Base-by-base conservation (phyloP, 2,113 vertebrate species). In the Calyptommatus sinebrachiatus region DNA sequence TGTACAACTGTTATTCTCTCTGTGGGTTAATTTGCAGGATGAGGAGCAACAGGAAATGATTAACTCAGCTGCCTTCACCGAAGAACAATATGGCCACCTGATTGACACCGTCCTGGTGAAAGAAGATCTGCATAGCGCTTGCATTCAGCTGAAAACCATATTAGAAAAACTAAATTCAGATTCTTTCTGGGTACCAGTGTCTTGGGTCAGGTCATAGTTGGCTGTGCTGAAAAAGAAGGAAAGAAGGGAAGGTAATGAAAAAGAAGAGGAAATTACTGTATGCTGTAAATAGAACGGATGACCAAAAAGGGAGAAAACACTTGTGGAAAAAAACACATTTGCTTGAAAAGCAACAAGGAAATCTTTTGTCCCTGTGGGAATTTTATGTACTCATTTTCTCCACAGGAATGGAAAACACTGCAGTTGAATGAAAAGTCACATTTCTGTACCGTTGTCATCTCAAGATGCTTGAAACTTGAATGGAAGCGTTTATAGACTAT, bases 131-230 rank as follows among this genome's bases (percentile, higher is more conserved):
- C 94, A 92, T 88, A 94, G 94, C 28, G 94, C 96, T 5, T 95
- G 89, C 77, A 89, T 86, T 60, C 96, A 99, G 88, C 94, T 99
- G 74, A 96, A 92, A 90, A 88, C 35, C 5, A 85, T 97, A 31
- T 79, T 99, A 70, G 97, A 97, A 83, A 94, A 92, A 82, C 90
- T 97, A 62, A 95, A 91, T 85, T 94, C 80, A 79, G 97, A 97
- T 84, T 87, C 94, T 0, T 95, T 97, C 84, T 99, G 98, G 98
- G 96, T 99, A 72, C 97, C 98, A 50, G 84, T 96, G 71, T 94
- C 61, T 88, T 99, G 98, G 98, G 91, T 97, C 67, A 95, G 95
- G 85, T 94, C 92, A 86, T 97, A 93, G 84, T 81, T 78, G 57
- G 45, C 53, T 71, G 11, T 1, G 1, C 3, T n/a, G 35, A 68